Evolutionary conservation across 1,140 invertebrate genomes (phyloP).

Genomic region (Aphelenchoides fujianensis): DNA sequence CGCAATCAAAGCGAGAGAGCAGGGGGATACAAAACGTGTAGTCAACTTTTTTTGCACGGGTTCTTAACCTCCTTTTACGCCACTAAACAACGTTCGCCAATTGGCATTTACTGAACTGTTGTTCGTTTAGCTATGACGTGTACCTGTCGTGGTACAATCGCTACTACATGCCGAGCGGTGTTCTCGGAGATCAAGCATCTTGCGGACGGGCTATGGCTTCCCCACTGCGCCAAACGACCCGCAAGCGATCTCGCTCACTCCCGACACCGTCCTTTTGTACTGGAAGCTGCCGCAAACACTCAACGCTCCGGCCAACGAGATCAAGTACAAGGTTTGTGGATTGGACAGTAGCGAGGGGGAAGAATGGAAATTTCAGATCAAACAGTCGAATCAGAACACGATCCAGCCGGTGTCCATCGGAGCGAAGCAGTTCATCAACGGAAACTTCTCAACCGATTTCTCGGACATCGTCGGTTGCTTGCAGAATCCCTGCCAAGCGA

Average conservation of each 20-base stretch:
- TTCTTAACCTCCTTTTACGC: too few relatives aligned
- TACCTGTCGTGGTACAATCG: slow-evolving; percentile 58
- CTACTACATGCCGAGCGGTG: slow-evolving; percentile 47
- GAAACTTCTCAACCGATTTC: slow-evolving; percentile 38
- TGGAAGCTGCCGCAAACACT: slow-evolving; percentile 54
- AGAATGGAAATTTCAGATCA: too few relatives aligned
- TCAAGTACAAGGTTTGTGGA: slow-evolving; percentile 52
- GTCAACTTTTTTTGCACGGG: too few relatives aligned
- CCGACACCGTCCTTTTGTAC: slow-evolving; percentile 57
- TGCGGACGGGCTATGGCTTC: slow-evolving; percentile 55
- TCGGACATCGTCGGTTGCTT: slow-evolving; percentile 54
- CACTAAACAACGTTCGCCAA: too few relatives aligned
- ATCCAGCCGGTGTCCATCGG: slow-evolving; percentile 40
- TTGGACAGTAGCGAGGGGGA: not conserved
- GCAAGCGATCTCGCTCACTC: slow-evolving; percentile 46
- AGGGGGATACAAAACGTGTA: too few relatives aligned
- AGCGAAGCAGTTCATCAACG: slow-evolving; percentile 40
- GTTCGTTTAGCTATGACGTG: slow-evolving; percentile 56
- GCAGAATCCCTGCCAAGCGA: slow-evolving; percentile 55
- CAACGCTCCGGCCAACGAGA: slow-evolving; percentile 57
- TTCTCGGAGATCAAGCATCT: slow-evolving; percentile 44
- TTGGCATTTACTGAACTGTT: too few relatives aligned
- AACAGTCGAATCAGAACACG: slow-evolving; percentile 27
- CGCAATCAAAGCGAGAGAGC: too few relatives aligned
- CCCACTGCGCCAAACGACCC: slow-evolving; percentile 57